phyloP scores from a whole-genome alignment of 2,888 invertebrate species.

The Parascotia fuliginaria region DNA sequence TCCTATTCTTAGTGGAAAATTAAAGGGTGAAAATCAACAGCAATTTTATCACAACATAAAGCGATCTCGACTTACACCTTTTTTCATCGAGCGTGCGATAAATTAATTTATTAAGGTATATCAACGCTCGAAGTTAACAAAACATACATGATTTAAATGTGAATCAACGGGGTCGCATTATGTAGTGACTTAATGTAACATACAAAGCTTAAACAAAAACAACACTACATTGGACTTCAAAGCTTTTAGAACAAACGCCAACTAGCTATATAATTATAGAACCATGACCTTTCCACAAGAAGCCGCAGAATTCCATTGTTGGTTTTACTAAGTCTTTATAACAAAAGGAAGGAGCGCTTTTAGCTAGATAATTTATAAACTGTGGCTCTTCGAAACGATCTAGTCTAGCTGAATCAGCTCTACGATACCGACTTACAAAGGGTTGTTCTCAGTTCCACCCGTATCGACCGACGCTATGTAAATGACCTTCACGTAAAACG shows the following conservation, averaged over 20 bases:
- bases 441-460: slow-evolving; percentile 16
- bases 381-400: slow-evolving; percentile 2
- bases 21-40: too few species aligned
- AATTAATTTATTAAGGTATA: too few species aligned
- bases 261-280: neutral
- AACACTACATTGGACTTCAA: too few species aligned
- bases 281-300: neutral
- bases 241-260: neutral
- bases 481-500: slow-evolving; percentile 30
- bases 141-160: neutral
- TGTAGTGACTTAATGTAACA: neutral
- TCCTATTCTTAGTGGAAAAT: too few species aligned
- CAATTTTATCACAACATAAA: too few species aligned
- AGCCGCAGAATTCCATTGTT: slow-evolving; percentile 2
- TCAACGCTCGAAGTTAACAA: neutral
- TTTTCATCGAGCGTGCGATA: too few species aligned
- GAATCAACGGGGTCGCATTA: neutral
- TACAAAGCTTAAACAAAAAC: neutral
- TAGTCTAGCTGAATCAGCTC: slow-evolving; percentile 7
- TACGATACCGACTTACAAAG: slow-evolving; percentile 12
- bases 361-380: neutral
- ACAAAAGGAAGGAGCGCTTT: neutral
- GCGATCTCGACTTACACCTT: too few species aligned
- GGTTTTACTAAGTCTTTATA: neutral
- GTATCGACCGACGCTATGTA: slow-evolving; percentile 35